Evolutionary conservation across 2,797 vertebrate genomes (phyloP).

Genomic region (Enteromius argenteus): DNA sequence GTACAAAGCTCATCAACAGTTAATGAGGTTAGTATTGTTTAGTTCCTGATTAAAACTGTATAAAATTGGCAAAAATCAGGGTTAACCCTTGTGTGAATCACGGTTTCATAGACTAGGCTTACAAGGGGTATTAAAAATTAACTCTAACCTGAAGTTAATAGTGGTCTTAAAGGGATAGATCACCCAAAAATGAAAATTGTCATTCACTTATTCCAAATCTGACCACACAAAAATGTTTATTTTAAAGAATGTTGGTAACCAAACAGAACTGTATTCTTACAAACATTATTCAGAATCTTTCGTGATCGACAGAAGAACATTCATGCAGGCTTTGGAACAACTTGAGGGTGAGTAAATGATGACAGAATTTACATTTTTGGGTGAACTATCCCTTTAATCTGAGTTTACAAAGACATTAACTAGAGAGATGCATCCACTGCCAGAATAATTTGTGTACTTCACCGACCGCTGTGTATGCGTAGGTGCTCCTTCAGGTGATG

Average conservation of each 20-base stretch:
- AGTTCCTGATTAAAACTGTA: neutral
- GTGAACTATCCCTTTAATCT: neutral
- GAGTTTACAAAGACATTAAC: neutral
- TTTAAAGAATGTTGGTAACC: neutral
- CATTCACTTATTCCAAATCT: neutral
- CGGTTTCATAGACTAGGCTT: neutral
- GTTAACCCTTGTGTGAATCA: neutral
- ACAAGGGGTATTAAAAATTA: neutral
- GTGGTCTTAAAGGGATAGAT: neutral
- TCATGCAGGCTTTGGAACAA: neutral
- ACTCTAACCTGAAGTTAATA: neutral
- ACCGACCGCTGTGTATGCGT: conserved; percentile 97
- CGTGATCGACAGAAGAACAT: neutral
- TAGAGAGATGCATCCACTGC: neutral
- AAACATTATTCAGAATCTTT: neutral
- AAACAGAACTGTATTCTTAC: neutral
- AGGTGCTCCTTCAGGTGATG: conserved; percentile 99
- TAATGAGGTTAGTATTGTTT: neutral
- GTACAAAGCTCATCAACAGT: neutral
- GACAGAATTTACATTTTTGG: neutral
- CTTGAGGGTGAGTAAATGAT: neutral
- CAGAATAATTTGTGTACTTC: neutral
- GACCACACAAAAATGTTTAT: neutral
- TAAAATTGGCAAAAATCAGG: neutral
- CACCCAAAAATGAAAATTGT: neutral